Evolutionary conservation across 2,113 vertebrate genomes (phyloP).

Genomic region (Ranitomeya imitator): DNA sequence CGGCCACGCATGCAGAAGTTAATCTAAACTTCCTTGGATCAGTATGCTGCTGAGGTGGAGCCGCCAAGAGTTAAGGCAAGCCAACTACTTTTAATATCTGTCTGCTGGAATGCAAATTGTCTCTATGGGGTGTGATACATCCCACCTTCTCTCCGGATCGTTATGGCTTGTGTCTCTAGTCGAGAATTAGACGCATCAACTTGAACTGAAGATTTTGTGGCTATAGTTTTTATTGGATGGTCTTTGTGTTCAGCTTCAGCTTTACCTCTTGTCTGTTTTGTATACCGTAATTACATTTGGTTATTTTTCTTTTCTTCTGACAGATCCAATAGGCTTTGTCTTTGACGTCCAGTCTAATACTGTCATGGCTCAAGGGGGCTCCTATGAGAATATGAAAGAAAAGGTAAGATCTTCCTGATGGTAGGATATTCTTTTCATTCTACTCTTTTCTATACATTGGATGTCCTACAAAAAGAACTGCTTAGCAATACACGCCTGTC

Average conservation of each 20-base stretch:
- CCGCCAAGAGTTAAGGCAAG: background rate
- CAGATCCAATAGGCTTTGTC: slow-evolving; percentile 89
- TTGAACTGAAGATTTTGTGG: background rate
- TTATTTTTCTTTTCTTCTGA: slow-evolving; percentile 54
- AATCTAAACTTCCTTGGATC: slow-evolving; percentile 20
- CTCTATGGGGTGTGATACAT: background rate
- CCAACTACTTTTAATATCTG: background rate
- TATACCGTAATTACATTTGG: background rate
- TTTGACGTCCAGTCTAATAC: slow-evolving; percentile 95
- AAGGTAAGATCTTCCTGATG: slow-evolving; percentile 76
- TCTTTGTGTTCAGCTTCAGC: background rate
- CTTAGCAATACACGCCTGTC: too few species aligned
- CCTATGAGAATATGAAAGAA: slow-evolving; percentile 93
- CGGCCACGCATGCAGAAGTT: slow-evolving; percentile 43
- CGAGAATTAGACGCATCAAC: background rate
- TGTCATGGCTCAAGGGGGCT: slow-evolving; percentile 92
- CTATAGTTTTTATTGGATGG: background rate
- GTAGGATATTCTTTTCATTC: too few species aligned
- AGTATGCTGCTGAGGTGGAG: slow-evolving; percentile 13
- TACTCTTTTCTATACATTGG: too few species aligned
- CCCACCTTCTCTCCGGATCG: background rate
- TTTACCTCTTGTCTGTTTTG: background rate
- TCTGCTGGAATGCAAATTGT: background rate
- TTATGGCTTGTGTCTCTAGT: background rate
- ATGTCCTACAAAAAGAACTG: too few species aligned